phyloP scores from a whole-genome alignment of 1,140 invertebrate species.

The Melanaphis sacchari region DNA sequence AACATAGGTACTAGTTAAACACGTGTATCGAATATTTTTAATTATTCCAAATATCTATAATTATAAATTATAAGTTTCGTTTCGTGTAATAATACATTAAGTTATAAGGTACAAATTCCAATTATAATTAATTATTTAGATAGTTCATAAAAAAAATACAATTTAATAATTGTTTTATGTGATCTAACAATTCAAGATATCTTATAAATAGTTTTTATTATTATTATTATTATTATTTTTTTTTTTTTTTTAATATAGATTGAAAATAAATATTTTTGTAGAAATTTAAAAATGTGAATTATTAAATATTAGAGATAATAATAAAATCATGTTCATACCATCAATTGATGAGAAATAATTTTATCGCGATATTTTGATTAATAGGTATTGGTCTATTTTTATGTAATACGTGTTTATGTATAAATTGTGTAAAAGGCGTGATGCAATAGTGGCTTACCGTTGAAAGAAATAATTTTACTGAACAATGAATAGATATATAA shows the following conservation, averaged over 20 bases:
- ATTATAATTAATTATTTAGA: slow-evolving; percentile 30
- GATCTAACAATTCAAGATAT: slow-evolving; percentile 29
- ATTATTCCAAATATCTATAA: background rate
- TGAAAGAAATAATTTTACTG: background rate
- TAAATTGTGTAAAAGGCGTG: background rate
- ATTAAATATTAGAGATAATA: background rate
- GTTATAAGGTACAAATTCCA: slow-evolving; percentile 42
- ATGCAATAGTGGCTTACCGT: background rate
- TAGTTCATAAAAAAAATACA: slow-evolving; percentile 46
- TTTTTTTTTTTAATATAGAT: background rate
- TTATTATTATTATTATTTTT: background rate
- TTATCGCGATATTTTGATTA: background rate
- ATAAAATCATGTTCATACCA: background rate
- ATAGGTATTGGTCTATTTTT: background rate
- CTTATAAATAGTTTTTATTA: background rate
- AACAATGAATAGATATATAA: background rate
- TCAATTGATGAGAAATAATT: background rate
- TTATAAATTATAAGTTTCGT: background rate
- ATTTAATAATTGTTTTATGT: slow-evolving; percentile 33
- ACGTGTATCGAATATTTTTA: background rate
- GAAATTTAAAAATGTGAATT: background rate
- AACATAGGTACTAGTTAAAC: slow-evolving; percentile 9
- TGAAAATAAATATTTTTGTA: slow-evolving; percentile 26
- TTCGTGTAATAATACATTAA: background rate
- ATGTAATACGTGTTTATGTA: background rate